A percentile compares a stretch with the other conserved stretches of the same genome.
Evolutionary conservation across 1,140 invertebrate species (phyloP).

Genomic region (Drosophila kepulauana): DNA sequence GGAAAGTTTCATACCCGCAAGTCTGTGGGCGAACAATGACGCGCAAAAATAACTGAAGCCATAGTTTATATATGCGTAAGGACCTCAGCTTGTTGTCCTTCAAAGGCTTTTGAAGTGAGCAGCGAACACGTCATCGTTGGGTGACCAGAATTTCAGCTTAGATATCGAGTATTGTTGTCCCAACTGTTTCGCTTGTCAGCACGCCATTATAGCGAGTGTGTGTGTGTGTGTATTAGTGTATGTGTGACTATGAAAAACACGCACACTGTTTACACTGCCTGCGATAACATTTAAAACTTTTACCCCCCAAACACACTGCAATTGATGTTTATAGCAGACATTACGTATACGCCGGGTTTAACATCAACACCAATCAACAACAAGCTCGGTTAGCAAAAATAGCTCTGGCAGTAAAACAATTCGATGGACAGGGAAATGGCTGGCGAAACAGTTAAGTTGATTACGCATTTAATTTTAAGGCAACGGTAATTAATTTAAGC

Average conservation of each 20-base stretch:
- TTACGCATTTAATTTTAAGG: constrained; percentile 66
- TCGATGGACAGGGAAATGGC: not conserved
- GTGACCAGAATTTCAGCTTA: constrained; percentile 46
- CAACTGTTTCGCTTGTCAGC: constrained; percentile 44
- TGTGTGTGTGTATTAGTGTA: not conserved
- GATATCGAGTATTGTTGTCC: constrained; percentile 21
- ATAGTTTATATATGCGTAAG: constrained; percentile 22
- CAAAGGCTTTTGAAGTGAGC: constrained; percentile 25
- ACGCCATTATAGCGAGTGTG: constrained; percentile 29
- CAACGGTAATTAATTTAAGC: constrained; percentile 46
- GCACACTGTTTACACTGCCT: constrained; percentile 1
- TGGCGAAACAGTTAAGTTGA: constrained; percentile 52
- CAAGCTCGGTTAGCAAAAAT: not conserved
- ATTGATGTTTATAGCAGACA: constrained; percentile 56
- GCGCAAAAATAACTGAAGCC: constrained; percentile 35
- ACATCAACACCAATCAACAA: constrained; percentile 4
- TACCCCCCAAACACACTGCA: constrained; percentile 30
- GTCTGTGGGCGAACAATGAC: constrained; percentile 38
- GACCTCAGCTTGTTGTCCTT: constrained; percentile 55
- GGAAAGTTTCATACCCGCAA: constrained; percentile 57
- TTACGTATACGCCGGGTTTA: constrained; percentile 54
- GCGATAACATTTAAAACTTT: constrained; percentile 50
- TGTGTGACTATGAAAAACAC: constrained; percentile 29
- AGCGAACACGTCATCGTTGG: constrained; percentile 58
- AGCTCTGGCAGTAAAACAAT: constrained; percentile 19